These are phyloP conservation scores for Oithona nana DNA, from an alignment of 2,888 invertebrate species.

Conservation along the genomic window DNA sequence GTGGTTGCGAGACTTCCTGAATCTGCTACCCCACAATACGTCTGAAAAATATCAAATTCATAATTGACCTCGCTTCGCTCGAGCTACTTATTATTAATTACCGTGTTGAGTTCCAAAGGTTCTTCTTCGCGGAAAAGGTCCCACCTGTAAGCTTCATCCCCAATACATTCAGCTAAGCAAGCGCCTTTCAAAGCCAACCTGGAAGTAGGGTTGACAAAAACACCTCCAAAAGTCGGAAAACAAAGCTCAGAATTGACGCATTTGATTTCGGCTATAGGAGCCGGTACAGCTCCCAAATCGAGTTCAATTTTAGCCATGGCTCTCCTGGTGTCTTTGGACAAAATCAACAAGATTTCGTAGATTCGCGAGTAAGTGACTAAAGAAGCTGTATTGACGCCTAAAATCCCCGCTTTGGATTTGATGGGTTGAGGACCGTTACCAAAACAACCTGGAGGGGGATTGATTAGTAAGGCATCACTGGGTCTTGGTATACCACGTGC, in stretches of 20 bases:
- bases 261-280: slow-evolving; percentile 2
- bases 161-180: slow-evolving; percentile 16
- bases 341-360: slow-evolving; percentile 8
- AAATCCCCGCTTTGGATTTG: neutral
- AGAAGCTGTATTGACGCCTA: slow-evolving; percentile 5
- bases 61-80: neutral
- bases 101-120: neutral
- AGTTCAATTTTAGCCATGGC: neutral
- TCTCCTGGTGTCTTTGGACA: slow-evolving; percentile 5
- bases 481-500: neutral
- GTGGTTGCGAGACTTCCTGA: neutral
- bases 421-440: slow-evolving; percentile 7
- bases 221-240: neutral
- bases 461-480: neutral
- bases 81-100: neutral
- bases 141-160: slow-evolving; percentile 10
- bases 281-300: neutral
- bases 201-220: slow-evolving; percentile 17
- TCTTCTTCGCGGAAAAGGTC: neutral
- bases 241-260: slow-evolving; percentile 8
- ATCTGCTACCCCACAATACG: neutral
- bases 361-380: slow-evolving; percentile 1
- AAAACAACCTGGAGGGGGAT: slow-evolving; percentile 13
- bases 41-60: neutral
- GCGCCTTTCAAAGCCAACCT: slow-evolving; percentile 16